phyloP scores from a whole-genome alignment of 2,113 vertebrate species.

The Cyphomyrus plagiostoma region DNA sequence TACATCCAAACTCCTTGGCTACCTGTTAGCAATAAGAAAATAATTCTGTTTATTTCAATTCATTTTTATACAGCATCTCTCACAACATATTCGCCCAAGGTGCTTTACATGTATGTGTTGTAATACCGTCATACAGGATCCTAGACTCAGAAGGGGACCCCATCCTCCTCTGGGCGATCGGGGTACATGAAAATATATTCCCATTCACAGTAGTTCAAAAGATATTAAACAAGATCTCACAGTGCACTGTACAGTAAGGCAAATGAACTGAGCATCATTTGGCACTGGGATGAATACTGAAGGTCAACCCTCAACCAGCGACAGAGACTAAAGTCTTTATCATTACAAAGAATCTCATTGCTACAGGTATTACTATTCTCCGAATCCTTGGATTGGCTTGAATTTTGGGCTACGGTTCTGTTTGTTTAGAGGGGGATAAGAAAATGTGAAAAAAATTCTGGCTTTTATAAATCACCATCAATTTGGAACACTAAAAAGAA shows the following conservation, averaged over 20 bases:
- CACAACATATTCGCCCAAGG: too few relatives aligned
- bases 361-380: background rate
- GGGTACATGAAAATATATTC: too few relatives aligned
- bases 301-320: background rate
- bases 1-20: slow-evolving; percentile 93
- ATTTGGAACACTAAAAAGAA: background rate
- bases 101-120: too few relatives aligned
- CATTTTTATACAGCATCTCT: too few relatives aligned
- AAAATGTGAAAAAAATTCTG: background rate
- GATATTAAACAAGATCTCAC: background rate
- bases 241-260: background rate
- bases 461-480: background rate
- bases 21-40: slow-evolving; percentile 61
- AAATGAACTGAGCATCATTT: background rate
- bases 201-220: too few relatives aligned
- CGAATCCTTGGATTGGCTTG: background rate
- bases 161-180: too few relatives aligned
- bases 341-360: background rate
- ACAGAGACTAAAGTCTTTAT: background rate
- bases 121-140: too few relatives aligned
- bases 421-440: background rate
- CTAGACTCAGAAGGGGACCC: too few relatives aligned
- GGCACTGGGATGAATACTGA: background rate
- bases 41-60: too few relatives aligned
- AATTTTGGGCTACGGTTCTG: slow-evolving; percentile 39